These are phyloP conservation scores for Orycteropus afer DNA, from an alignment of 2,113 vertebrate species.

Conservation along the genomic window DNA sequence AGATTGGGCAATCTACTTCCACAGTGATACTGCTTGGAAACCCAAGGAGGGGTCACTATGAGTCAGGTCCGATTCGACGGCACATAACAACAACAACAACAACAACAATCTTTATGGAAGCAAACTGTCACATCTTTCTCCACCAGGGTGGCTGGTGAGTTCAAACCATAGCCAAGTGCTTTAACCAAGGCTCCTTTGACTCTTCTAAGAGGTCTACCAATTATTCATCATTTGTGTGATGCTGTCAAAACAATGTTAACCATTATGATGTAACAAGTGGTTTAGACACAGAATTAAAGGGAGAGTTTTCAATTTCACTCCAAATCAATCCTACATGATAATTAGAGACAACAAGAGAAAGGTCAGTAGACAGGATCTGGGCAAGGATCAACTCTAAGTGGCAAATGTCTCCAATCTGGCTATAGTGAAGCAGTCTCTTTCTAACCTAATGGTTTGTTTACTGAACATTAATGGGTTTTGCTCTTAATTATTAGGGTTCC, in stretches of 20 bases:
- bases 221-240: fast-evolving
- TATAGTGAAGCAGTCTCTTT: not conserved
- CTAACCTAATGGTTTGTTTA: not conserved
- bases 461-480: not conserved
- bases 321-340: not conserved
- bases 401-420: not conserved
- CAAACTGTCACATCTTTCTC: too few species aligned
- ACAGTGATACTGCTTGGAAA: too few species aligned
- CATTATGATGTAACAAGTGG: not conserved
- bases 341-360: not conserved
- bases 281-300: not conserved
- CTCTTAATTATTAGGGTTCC: not conserved
- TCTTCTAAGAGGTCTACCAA: not conserved
- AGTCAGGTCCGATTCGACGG: too few species aligned
- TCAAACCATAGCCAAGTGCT: too few species aligned
- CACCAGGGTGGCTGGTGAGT: too few species aligned
- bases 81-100: too few species aligned
- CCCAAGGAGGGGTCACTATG: too few species aligned
- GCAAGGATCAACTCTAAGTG: not conserved
- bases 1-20: too few species aligned
- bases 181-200: too few species aligned
- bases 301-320: not conserved
- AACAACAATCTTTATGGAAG: too few species aligned
- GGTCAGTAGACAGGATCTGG: fast-evolving
- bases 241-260: fast-evolving